These are phyloP conservation scores for Eurystomus glaucurus DNA, from an alignment of 2,797 vertebrate species.

Conservation along the genomic window DNA sequence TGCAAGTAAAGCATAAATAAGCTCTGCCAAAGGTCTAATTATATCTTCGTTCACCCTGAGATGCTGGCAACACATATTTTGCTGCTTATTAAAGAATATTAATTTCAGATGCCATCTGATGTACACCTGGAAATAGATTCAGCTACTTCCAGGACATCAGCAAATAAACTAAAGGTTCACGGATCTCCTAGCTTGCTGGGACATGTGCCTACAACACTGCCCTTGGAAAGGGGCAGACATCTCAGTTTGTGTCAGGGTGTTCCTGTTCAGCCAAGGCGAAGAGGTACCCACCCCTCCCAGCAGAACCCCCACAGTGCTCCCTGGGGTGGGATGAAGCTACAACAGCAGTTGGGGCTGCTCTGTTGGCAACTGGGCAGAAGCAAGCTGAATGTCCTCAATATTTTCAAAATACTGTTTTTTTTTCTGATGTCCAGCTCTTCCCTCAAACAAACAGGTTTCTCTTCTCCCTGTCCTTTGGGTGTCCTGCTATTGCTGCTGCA, in stretches of 20 bases:
- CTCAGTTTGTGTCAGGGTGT: neutral
- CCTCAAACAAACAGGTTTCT: accelerated
- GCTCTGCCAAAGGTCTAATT: slow-evolving; percentile 17
- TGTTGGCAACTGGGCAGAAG: neutral
- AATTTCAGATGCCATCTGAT: neutral
- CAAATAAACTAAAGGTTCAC: neutral
- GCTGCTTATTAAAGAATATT: slow-evolving; percentile 15
- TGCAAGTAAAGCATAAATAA: slow-evolving; percentile 5
- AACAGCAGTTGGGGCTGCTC: neutral
- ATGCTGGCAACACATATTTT: slow-evolving; percentile 51
- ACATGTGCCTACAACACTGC: neutral
- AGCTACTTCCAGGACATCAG: neutral
- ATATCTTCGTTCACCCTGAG: neutral
- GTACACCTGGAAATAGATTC: slow-evolving; percentile 8
- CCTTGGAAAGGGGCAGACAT: neutral
- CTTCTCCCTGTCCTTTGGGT: neutral
- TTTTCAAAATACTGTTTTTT: neutral
- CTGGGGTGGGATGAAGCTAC: neutral
- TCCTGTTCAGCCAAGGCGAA: accelerated
- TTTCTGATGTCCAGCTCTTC: neutral
- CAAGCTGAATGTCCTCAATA: neutral
- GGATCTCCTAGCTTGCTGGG: neutral
- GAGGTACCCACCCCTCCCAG: accelerated
- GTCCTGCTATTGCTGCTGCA: neutral
- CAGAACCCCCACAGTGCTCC: accelerated